Evolutionary conservation across 2,797 vertebrate species (phyloP), one percentile per base, ranked within the genome.

Genomic region (Limnodromus scolopaceus): DNA sequence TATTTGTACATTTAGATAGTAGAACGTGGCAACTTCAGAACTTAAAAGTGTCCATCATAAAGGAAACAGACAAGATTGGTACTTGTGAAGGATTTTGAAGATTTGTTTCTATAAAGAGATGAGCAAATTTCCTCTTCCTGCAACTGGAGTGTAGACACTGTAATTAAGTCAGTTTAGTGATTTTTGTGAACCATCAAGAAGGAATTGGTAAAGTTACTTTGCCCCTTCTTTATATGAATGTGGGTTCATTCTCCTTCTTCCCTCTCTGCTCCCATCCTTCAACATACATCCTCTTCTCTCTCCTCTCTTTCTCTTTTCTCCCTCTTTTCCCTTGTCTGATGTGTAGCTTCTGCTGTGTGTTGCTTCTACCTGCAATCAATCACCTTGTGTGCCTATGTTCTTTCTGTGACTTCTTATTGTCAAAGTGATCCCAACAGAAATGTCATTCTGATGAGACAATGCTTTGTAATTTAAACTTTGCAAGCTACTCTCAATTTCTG

Each of bases 381-480:
- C 0, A 0, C 17, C 76, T 68, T 0, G 0, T 46, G 24, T 54
- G 39, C 49, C 5, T 69, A 18, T 3, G 0, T 79, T 72, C 39
- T 66, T 94, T 36, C 41, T 51, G 1, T 45, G 16, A 32, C 22
- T 58, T 89, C 74, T 76, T 32, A 14, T 55, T 8, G 8, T 76
- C n/a, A 57, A 34, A 89, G 75, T 14, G 1, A 38, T 90, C 41
- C 25, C 34, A 38, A 48, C 57, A 72, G 60, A 77, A 92, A 38
- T 51, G 34, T 72, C 34, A 28, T 93, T 86, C 36, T 79, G 55
- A 81, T 84, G 74, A 86, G 57, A 69, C 51, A 81, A 6, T 53
- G 32, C 60, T 66, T 76, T 53, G 45, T 49, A n/a, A 79, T 49
- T 78, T 90, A 84, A 81, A 49, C 38, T 63, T 72, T 82, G 15